These are phyloP conservation scores for Zoanthus sansibaricus DNA, from an alignment of 92 coral and sea anemone species.

Conservation along the genomic window DNA sequence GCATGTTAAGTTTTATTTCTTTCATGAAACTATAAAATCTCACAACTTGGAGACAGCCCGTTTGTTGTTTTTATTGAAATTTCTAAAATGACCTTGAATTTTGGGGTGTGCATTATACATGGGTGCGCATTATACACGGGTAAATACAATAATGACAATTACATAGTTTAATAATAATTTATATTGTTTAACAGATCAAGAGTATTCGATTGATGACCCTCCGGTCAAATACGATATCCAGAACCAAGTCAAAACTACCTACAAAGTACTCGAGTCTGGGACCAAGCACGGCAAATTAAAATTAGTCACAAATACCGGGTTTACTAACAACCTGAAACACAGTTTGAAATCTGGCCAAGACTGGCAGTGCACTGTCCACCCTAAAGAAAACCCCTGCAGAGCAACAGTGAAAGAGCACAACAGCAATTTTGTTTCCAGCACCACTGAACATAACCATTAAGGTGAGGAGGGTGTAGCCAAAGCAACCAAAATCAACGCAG, in stretches of 20 bases:
- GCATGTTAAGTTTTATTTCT: no score
- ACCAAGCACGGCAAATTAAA: conserved; percentile 7
- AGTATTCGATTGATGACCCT: no score
- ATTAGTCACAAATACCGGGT: conserved; percentile 9
- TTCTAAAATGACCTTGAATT: neutral
- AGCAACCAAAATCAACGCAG: neutral
- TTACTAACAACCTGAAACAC: neutral
- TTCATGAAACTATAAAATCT: no score
- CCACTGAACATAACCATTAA: neutral
- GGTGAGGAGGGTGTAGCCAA: neutral
- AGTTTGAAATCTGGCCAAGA: neutral
- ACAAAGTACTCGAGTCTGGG: neutral
- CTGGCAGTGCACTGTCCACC: conserved; percentile 44
- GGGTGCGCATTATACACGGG: no score
- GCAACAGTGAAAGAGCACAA: neutral
- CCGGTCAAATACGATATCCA: no score
- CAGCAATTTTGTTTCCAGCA: neutral
- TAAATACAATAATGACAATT: no score
- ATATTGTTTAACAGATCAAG: no score
- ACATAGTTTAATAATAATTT: no score
- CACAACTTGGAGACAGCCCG: no score
- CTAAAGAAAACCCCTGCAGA: neutral
- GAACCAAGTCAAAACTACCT: no score
- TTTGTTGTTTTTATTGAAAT: neutral
- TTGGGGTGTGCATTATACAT: neutral